These are phyloP conservation scores for Phodopus roborovskii DNA, from an alignment of 2,113 vertebrate genomes.

Conservation along the genomic window DNA sequence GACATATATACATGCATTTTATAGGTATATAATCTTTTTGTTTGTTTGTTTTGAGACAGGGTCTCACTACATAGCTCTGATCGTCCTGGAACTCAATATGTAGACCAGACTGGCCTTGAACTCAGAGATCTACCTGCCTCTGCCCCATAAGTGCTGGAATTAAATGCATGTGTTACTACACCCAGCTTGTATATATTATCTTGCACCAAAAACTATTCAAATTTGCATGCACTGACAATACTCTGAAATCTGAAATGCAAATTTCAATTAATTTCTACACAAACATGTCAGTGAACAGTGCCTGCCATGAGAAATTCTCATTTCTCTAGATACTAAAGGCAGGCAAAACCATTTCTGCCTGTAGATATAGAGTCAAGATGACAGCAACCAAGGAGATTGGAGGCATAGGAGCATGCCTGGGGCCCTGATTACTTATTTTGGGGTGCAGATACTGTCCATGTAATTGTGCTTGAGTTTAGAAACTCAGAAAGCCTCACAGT, in stretches of 20 bases:
- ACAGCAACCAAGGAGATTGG: neutral
- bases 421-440: rapidly evolving
- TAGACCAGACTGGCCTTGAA: no score
- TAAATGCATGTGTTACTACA: no score
- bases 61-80: no score
- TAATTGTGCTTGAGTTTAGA: neutral
- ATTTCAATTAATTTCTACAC: neutral
- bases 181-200: neutral
- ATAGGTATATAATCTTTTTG: neutral
- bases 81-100: no score
- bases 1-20: neutral
- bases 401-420: neutral
- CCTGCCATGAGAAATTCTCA: no score
- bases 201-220: neutral
- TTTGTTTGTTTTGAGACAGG: no score
- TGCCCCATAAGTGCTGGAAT: no score
- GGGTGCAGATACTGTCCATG: neutral
- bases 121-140: no score
- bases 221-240: neutral
- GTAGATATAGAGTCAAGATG: no score
- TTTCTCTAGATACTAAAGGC: neutral
- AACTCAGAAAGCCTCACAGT: neutral
- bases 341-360: rapidly evolving
- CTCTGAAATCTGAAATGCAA: neutral
- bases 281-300: neutral